Conservation (phyloP, 2,113 vertebrate genomes). For the Ochotona princeps region DNA sequence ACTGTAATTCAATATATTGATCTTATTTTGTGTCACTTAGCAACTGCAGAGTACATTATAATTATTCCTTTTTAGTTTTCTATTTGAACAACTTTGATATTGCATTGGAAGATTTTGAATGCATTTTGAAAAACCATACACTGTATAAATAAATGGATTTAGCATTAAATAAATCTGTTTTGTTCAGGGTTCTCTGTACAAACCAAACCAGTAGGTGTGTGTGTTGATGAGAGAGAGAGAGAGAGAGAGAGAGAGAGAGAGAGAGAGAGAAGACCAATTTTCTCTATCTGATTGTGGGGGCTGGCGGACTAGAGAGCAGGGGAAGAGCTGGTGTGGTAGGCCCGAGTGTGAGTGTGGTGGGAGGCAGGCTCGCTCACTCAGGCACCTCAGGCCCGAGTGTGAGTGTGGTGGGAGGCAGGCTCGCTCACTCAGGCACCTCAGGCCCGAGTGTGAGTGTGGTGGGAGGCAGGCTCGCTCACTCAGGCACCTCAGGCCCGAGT, state of each 20-base stretch:
- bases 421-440: too few species aligned
- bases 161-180: neutral
- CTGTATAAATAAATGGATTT: neutral
- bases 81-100: slow-evolving; percentile 13
- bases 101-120: slow-evolving; percentile 18
- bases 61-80: slow-evolving; percentile 37
- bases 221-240: too few species aligned
- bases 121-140: neutral
- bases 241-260: neutral
- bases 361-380: too few species aligned
- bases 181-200: neutral
- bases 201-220: neutral
- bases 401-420: too few species aligned
- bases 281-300: neutral
- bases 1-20: neutral
- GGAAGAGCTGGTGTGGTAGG: neutral
- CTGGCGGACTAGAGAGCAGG: neutral
- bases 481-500: too few species aligned
- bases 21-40: neutral
- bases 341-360: neutral
- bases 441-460: too few species aligned
- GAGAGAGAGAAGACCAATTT: neutral
- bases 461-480: too few species aligned
- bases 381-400: too few species aligned
- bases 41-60: neutral